These are phyloP conservation scores for Phthorimaea operculella DNA, from an alignment of 1,140 invertebrate species.

Conservation along the genomic window DNA sequence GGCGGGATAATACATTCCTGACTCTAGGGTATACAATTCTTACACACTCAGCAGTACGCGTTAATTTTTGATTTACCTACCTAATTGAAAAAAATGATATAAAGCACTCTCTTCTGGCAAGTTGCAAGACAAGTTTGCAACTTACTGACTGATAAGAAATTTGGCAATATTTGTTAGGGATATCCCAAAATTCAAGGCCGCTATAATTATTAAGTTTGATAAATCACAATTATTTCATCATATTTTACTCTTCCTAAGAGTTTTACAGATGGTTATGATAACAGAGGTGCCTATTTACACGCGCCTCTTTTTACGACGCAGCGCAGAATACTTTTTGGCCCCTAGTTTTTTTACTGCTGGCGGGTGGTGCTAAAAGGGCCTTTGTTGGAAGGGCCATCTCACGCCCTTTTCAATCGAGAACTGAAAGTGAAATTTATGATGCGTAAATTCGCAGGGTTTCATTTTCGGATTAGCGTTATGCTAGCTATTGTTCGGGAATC, in stretches of 20 bases:
- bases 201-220: no score
- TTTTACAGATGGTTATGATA: conserved; percentile 3
- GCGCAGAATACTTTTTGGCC: not conserved
- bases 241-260: not conserved
- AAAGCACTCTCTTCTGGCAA: no score
- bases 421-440: conserved; percentile 44
- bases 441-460: conserved; percentile 25
- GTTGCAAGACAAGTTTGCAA: no score
- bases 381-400: conserved; percentile 35
- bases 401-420: conserved; percentile 32
- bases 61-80: no score
- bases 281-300: conserved; percentile 1
- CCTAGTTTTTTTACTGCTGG: conserved; percentile 17
- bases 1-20: no score
- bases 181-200: no score
- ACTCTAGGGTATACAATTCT: no score
- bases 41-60: no score
- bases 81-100: no score
- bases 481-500: not conserved
- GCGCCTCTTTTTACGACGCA: not conserved
- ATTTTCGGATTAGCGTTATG: conserved; percentile 16
- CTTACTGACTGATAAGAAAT: no score
- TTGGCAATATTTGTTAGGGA: no score
- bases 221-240: no score
- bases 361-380: conserved; percentile 30